Conservation (phyloP, 2,888 invertebrate species). For the Xanthia togata region DNA sequence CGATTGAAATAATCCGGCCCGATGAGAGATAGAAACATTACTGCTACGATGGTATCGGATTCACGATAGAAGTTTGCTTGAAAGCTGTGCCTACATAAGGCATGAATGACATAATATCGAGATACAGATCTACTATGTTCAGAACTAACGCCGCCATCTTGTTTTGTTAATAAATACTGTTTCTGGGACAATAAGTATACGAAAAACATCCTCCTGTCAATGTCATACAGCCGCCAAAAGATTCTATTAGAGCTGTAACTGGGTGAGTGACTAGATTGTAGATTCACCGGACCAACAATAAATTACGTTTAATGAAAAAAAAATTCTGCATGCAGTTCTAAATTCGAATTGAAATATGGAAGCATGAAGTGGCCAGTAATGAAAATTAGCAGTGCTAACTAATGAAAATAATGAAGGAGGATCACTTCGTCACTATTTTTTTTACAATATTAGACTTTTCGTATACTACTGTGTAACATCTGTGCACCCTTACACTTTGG, state of each 20-base stretch:
- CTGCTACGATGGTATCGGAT: neutral
- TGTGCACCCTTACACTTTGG: neutral
- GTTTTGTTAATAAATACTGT: neutral
- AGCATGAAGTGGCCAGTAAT: conserved; percentile 1
- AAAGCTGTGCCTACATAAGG: neutral
- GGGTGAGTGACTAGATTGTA: neutral
- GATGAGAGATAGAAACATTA: conserved; percentile 37
- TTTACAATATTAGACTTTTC: neutral
- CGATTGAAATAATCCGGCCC: conserved; percentile 26
- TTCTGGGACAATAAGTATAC: no score
- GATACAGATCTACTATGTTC: neutral
- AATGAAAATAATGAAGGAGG: neutral
- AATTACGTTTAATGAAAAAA: neutral
- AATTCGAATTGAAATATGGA: conserved; percentile 4
- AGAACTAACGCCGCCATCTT: neutral
- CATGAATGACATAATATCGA: neutral
- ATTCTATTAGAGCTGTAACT: neutral
- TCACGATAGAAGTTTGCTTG: conserved; percentile 9
- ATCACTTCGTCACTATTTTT: neutral
- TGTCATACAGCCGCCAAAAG: neutral
- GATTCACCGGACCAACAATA: neutral
- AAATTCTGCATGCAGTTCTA: neutral
- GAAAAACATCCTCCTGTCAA: neutral
- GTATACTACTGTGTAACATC: no score
- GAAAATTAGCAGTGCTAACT: neutral